Evolutionary conservation across 2,797 vertebrate species (phyloP).

Genomic region (Catamblyrhynchus diadema): DNA sequence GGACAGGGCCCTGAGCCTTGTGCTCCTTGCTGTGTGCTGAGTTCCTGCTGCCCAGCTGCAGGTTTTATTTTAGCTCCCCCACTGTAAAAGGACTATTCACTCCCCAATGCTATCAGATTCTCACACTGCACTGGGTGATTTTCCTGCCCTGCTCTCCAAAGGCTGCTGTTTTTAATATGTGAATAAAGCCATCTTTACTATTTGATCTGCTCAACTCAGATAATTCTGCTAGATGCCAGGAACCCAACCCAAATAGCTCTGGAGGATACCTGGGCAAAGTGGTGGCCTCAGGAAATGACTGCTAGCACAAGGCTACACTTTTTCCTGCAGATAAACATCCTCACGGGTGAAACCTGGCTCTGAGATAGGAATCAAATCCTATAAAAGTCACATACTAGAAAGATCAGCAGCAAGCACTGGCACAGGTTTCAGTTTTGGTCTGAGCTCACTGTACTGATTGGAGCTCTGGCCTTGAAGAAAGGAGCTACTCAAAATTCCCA

Average conservation of each 20-base stretch:
- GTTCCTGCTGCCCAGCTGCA: slow-evolving; percentile 29
- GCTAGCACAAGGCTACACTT: background rate
- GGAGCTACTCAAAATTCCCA: background rate
- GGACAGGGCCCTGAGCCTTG: background rate
- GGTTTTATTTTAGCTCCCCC: background rate
- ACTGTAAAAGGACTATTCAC: slow-evolving; percentile 16
- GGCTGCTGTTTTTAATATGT: background rate
- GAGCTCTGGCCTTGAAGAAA: background rate
- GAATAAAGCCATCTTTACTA: background rate
- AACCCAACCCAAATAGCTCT: background rate
- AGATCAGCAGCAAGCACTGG: background rate
- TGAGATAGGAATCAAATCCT: background rate
- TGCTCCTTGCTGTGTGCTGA: background rate
- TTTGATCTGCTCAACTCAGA: background rate
- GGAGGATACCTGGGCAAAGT: background rate
- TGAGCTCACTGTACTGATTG: background rate
- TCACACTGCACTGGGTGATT: background rate
- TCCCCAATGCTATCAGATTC: background rate
- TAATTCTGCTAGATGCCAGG: background rate
- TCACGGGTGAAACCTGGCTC: background rate
- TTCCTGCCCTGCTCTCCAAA: background rate
- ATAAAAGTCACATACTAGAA: background rate
- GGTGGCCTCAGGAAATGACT: background rate
- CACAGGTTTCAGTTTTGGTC: background rate
- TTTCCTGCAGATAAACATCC: background rate